phyloP scores from a whole-genome alignment of 2,797 vertebrate genomes.

The Cyclopterus lumpus region DNA sequence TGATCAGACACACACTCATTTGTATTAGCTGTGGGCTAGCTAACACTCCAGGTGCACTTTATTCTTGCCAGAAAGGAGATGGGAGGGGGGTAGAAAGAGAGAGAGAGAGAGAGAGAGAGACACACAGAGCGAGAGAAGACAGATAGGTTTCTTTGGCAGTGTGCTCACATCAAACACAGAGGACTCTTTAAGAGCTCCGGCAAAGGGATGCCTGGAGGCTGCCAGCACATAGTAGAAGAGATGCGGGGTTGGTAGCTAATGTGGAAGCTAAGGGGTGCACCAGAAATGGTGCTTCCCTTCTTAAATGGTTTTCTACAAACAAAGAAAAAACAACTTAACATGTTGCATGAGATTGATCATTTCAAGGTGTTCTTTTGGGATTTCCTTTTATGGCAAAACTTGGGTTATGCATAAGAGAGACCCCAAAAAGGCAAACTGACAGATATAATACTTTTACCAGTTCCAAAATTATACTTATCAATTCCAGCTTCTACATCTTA shows the following conservation, averaged over 20 bases:
- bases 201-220: constrained; percentile 52
- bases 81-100: constrained; percentile 22
- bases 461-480: background rate
- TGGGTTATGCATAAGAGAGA: background rate
- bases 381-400: background rate
- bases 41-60: constrained; percentile 75
- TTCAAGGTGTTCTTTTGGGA: constrained; percentile 6
- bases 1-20: constrained; percentile 70
- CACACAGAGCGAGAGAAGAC: constrained; percentile 45
- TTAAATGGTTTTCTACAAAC: constrained; percentile 16
- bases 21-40: constrained; percentile 70
- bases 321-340: constrained; percentile 13
- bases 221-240: constrained; percentile 36
- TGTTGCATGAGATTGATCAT: background rate
- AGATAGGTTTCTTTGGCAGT: constrained; percentile 65
- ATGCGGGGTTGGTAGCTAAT: constrained; percentile 44
- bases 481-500: background rate
- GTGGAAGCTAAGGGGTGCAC: constrained; percentile 42
- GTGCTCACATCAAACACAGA: constrained; percentile 62
- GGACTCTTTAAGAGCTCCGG: constrained; percentile 62
- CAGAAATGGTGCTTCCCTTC: background rate
- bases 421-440: background rate
- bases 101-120: constrained; percentile 17
- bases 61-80: constrained; percentile 69
- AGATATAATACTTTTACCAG: background rate